phyloP scores from a whole-genome alignment of 64 coral and sea anemone species.

The Orbicella faveolata region DNA sequence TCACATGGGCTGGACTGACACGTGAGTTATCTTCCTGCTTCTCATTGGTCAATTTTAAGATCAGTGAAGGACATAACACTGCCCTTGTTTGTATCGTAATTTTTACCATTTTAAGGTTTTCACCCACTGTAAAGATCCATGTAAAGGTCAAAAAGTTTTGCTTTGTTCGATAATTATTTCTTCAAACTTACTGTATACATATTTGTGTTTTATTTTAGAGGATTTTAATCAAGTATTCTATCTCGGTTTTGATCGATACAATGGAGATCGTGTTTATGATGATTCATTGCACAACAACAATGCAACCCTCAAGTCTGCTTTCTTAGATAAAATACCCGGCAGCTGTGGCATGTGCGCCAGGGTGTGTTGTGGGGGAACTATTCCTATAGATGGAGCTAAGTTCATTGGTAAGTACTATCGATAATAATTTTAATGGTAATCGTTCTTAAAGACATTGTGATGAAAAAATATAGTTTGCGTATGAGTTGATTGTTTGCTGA shows the following conservation, averaged over 20 bases:
- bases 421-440: too few relatives aligned
- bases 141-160: background rate
- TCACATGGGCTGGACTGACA: slow-evolving; percentile 38
- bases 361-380: slow-evolving; percentile 68
- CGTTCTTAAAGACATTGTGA: too few relatives aligned
- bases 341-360: slow-evolving; percentile 86
- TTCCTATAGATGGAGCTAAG: slow-evolving; percentile 58
- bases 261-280: slow-evolving; percentile 72
- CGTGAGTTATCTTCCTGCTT: background rate
- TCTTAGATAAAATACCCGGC: slow-evolving; percentile 65
- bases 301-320: slow-evolving; percentile 58
- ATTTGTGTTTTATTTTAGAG: slow-evolving; percentile 60
- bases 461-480: too few relatives aligned
- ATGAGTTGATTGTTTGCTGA: background rate
- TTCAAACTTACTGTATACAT: background rate
- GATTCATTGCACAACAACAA: slow-evolving; percentile 91
- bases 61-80: background rate
- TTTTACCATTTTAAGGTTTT: too few relatives aligned
- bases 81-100: background rate
- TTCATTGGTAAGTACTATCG: slow-evolving; percentile 68
- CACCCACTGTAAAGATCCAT: background rate
- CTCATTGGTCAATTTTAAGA: background rate
- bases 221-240: slow-evolving; percentile 87
- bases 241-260: slow-evolving; percentile 92
- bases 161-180: background rate